A percentile compares a stretch with the other conserved stretches of the same genome.
Evolutionary conservation across 2,888 invertebrate genomes (phyloP).

Genomic region (Mamestra brassicae): DNA sequence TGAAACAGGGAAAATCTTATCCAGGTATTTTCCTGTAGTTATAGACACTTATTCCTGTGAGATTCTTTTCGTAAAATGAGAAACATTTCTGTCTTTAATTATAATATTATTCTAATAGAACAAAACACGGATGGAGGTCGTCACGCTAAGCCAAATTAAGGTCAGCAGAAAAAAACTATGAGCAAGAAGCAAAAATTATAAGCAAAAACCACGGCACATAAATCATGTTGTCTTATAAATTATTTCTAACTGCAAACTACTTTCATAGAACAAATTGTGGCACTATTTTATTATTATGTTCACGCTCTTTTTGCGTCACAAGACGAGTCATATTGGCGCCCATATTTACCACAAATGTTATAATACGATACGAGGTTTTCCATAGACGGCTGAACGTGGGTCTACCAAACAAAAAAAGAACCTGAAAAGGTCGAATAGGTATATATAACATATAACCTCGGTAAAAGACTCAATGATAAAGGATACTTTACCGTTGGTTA

Average conservation of each 20-base stretch:
- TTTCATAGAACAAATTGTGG: slow-evolving; percentile 33
- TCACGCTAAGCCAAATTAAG: slow-evolving; percentile 48
- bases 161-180: slow-evolving; percentile 47
- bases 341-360: no score
- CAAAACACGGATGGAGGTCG: slow-evolving; percentile 44
- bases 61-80: background rate
- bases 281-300: slow-evolving; percentile 23
- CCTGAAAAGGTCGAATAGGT: no score
- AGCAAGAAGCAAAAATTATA: slow-evolving; percentile 45
- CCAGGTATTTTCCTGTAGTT: slow-evolving; percentile 5
- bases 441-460: no score
- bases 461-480: no score
- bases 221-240: slow-evolving; percentile 48
- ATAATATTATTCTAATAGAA: slow-evolving; percentile 22
- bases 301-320: background rate
- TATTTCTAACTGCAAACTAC: slow-evolving; percentile 32
- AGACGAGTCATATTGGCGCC: background rate
- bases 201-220: slow-evolving; percentile 40
- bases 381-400: no score
- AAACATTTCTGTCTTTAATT: background rate
- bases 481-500: no score
- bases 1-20: background rate
- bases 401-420: no score
- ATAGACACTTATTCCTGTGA: background rate
- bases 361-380: no score